Conservation (phyloP, 2,113 vertebrate species). For the Tychaedon coryphoeus region DNA sequence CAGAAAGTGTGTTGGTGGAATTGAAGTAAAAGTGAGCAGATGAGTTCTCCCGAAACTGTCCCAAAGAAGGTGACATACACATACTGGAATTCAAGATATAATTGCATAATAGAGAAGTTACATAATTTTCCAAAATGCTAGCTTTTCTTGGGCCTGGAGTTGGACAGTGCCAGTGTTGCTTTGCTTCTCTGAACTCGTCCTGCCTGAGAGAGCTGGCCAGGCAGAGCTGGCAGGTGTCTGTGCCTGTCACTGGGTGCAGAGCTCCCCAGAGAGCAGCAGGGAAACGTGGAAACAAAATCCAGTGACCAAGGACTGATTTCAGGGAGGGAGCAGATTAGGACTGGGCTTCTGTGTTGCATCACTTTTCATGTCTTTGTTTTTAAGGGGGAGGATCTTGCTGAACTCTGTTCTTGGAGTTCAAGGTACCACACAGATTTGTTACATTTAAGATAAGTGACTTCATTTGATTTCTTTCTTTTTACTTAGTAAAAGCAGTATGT, state of each 20-base stretch:
- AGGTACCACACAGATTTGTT: not conserved
- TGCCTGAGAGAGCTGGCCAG: not conserved
- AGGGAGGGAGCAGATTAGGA: not conserved
- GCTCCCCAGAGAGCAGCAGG: not conserved
- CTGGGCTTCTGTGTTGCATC: not conserved
- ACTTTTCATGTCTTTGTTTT: not conserved
- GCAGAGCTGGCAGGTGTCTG: not conserved
- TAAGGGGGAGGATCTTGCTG: not conserved
- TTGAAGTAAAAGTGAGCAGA: not conserved
- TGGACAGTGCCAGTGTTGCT: not conserved
- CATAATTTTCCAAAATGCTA: not conserved
- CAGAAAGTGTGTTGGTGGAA: not conserved
- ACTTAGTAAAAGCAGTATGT: not conserved
- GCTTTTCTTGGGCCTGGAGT: not conserved
- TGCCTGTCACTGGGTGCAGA: not conserved
- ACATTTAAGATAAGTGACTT: not conserved
- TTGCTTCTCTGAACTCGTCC: not conserved
- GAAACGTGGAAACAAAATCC: not conserved
- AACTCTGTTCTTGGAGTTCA: not conserved
- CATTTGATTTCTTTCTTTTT: not conserved
- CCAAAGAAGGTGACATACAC: accelerated
- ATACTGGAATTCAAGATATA: not conserved
- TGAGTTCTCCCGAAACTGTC: not conserved
- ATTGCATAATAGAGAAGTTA: not conserved
- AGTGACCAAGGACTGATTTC: not conserved